These are phyloP conservation scores for Cosmia trapezina DNA, from an alignment of 2,888 invertebrate species.

Conservation along the genomic window DNA sequence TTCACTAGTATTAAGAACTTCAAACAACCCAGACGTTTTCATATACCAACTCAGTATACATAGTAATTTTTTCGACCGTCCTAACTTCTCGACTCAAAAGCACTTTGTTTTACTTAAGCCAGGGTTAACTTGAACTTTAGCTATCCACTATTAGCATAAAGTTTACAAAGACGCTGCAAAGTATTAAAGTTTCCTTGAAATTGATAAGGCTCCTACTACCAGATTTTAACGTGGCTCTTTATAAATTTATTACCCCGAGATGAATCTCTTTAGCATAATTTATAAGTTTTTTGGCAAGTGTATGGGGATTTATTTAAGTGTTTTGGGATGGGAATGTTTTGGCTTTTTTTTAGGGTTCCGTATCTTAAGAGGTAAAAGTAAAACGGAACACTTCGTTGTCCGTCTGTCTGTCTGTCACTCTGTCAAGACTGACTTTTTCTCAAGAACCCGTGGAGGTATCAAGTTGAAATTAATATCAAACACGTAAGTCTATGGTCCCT, in stretches of 20 bases:
- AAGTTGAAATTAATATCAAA: too few species aligned
- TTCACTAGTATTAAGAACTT: neutral
- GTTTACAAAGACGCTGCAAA: slow-evolving; percentile 80
- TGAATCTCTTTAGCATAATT: slow-evolving; percentile 75
- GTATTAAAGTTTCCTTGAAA: slow-evolving; percentile 83
- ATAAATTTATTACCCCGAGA: slow-evolving; percentile 76
- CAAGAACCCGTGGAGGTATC: too few species aligned
- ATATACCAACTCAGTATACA: slow-evolving; percentile 66
- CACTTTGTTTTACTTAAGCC: slow-evolving; percentile 86
- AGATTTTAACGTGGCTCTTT: slow-evolving; percentile 80
- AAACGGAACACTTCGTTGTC: too few species aligned
- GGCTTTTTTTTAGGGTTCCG: neutral
- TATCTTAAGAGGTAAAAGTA: too few species aligned
- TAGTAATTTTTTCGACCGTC: slow-evolving; percentile 73
- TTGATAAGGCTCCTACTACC: slow-evolving; percentile 80
- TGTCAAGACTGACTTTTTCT: too few species aligned
- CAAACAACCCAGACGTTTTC: slow-evolving; percentile 4
- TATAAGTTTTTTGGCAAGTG: slow-evolving; percentile 61
- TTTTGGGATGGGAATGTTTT: slow-evolving; percentile 23
- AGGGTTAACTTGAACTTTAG: slow-evolving; percentile 80
- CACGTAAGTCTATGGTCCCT: too few species aligned
- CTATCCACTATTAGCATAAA: slow-evolving; percentile 88
- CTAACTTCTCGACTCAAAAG: slow-evolving; percentile 78
- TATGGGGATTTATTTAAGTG: slow-evolving; percentile 36
- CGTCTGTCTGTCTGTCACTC: too few species aligned